Evolutionary conservation across 2,888 invertebrate species (phyloP), one percentile per base, ranked within the genome.

Genomic region (Branchipolynoe longqiensis): DNA sequence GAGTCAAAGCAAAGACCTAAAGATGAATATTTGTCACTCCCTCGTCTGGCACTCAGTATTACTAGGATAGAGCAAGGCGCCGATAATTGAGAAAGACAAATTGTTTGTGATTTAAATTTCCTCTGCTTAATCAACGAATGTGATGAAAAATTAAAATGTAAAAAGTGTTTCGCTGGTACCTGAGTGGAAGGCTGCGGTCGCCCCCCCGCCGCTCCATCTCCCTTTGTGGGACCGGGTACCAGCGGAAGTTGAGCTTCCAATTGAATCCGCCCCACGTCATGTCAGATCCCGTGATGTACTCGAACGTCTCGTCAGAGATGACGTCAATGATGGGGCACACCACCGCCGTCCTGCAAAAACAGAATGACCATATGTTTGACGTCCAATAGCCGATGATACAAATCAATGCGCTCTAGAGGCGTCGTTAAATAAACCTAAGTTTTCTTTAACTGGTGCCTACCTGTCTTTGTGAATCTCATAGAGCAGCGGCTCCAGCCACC

Each of bases 231-330:
- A 99, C 99, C 86, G 98, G 96, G 94, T 99, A 99, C 98, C 98
- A 99, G 95, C 99, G 96, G 94, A 99, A 99, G 95, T 99, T 99
- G 84, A 99, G 95, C 94, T 99, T 99, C 99, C 99, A 99, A 95
- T 99, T 99, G 95, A 99, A 99, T 36, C 99, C 99, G 88, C 99
- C 99, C 99, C 99, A 99, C 0, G 99, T 99, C 96, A 98, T 98
- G 94, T 99, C 99, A 0, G 98, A 98, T 0, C 99, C 99, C 82
- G 98, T 97, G 88, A 99, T 98, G 95, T 99, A 99, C 94, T 99
- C 99, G 94, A 99, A 99, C 3, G 98, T 98, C 91, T 99, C 99
- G 94, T 99, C 99, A 74, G 98, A 98, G 92, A 99, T 99, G 86
- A 99, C 98, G 94, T 99, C 99, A 91, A 99, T 99, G 90, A 99